Evolutionary conservation across 2,888 invertebrate genomes (phyloP).

Genomic region (Caenorhabditis sulstoni): DNA sequence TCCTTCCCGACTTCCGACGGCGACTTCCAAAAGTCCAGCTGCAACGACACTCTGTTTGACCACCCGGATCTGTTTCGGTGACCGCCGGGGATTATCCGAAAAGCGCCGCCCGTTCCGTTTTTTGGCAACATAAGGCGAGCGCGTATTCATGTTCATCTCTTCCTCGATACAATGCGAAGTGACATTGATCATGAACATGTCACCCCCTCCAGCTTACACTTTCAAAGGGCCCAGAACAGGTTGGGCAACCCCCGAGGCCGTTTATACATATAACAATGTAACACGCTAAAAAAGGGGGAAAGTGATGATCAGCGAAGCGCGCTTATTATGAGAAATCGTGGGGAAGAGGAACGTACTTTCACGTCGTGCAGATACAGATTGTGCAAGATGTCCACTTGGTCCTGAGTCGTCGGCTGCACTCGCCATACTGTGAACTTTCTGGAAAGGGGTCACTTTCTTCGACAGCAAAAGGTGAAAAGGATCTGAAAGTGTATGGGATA

Average conservation of each 20-base stretch:
- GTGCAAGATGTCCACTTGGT: slow-evolving; percentile 61
- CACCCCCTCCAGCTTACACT: slow-evolving; percentile 17
- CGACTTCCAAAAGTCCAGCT: slow-evolving; percentile 79
- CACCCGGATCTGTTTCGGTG: neutral
- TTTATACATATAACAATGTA: slow-evolving; percentile 34
- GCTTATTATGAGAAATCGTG: neutral
- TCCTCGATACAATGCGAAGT: slow-evolving; percentile 1
- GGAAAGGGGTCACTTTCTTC: no score
- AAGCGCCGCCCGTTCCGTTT: slow-evolving; percentile 1
- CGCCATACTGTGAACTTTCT: slow-evolving; percentile 68
- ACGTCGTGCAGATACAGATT: slow-evolving; percentile 62
- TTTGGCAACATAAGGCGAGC: slow-evolving; percentile 15
- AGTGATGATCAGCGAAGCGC: slow-evolving; percentile 17
- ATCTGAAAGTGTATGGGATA: neutral
- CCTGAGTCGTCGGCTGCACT: slow-evolving; percentile 58
- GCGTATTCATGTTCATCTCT: no score
- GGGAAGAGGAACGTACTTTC: slow-evolving; percentile 38
- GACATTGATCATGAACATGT: slow-evolving; percentile 14
- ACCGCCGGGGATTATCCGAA: slow-evolving; percentile 6
- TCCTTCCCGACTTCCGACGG: slow-evolving; percentile 74
- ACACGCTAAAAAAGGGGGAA: slow-evolving; percentile 23
- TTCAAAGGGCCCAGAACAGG: slow-evolving; percentile 36
- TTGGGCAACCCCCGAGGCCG: slow-evolving; percentile 20
- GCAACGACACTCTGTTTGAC: slow-evolving; percentile 24
- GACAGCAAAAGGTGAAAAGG: no score